These are phyloP conservation scores for Neogobius melanostomus DNA, from an alignment of 2,113 vertebrate species.

Conservation along the genomic window DNA sequence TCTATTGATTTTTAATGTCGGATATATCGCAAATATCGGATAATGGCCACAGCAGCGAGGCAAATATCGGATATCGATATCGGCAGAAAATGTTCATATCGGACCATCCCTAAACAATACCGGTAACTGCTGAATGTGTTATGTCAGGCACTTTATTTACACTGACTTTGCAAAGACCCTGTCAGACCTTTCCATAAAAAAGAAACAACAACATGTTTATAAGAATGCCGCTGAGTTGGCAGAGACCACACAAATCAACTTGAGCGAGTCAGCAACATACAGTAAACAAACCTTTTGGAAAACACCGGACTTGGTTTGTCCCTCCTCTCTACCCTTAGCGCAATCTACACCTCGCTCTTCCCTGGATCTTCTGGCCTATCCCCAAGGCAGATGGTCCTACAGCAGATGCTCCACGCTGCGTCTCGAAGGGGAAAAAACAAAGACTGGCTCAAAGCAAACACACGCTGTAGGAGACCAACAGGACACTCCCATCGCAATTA, in stretches of 20 bases:
- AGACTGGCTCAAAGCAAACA: slow-evolving; percentile 64
- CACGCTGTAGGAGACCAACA: slow-evolving; percentile 41
- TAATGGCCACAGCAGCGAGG: too few relatives aligned
- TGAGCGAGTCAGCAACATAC: slow-evolving; percentile 47
- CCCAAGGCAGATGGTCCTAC: slow-evolving; percentile 66
- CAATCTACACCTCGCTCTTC: slow-evolving; percentile 12
- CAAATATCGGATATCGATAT: too few relatives aligned
- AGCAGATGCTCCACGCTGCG: slow-evolving; percentile 65
- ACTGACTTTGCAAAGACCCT: not conserved
- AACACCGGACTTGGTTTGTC: not conserved
- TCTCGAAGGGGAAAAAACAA: slow-evolving; percentile 48
- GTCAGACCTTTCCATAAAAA: slow-evolving; percentile 35
- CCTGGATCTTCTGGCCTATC: slow-evolving; percentile 60
- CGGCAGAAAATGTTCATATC: too few relatives aligned
- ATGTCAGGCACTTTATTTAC: not conserved
- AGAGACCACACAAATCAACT: slow-evolving; percentile 38
- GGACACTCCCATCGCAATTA: slow-evolving; percentile 34
- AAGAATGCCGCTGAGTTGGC: slow-evolving; percentile 25
- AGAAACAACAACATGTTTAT: slow-evolving; percentile 30
- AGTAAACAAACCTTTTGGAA: slow-evolving; percentile 32
- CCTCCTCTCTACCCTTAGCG: not conserved
- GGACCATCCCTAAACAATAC: too few relatives aligned
- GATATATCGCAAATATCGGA: too few relatives aligned
- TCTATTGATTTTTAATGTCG: too few relatives aligned
- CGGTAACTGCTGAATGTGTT: not conserved